Evolutionary conservation across 2,113 vertebrate species (phyloP), one percentile per base, ranked within the genome.

Genomic region (Ceyx margarethae): DNA sequence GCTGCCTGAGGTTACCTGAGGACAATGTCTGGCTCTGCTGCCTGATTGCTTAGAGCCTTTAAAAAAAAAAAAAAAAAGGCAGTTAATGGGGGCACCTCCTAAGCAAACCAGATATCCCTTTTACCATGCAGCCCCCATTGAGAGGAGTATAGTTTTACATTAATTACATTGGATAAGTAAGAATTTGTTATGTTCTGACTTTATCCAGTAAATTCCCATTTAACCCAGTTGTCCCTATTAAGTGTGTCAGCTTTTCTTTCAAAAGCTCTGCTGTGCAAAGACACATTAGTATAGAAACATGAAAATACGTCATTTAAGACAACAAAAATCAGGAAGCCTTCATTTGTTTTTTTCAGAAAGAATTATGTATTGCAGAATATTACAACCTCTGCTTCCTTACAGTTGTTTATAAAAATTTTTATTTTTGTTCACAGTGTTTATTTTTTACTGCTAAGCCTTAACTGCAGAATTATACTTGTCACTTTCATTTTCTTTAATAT

Each of bases 1-100:
- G 94, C 94, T 91, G 92, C 86, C 6, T 9, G 82, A 46, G 96
- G 96, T 96, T 95, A 97, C 96, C 94, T 91, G 93, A 96, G 96
- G 96, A 97, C 95, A 96, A 1, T 73, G 92, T 94, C 96, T 95
- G 94, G 81, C 91, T 96, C 80, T 60, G 26, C 82, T 83, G 21
- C 73, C 96, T 93, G 94, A 93, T 86, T 75, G 89, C 91, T 95
- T 58, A 50, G 50, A 91, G 80, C 89, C 13, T 61, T 89, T 19
- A 18, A 42, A 83, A 79, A 60, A 64, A 72, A 85, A 82, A 66
- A 85, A 62, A 67, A 87, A 83, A 75, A 71, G 42, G 68, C 67
- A 61, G 48, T 90, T 94, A 90, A 90, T 89, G 89, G 95, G 82
- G 82, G 74, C 80, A 93, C 65, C 91, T 96, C 91, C 77, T 95